Evolutionary conservation across 1,140 invertebrate species (phyloP), one percentile per base, ranked within the genome.

Genomic region (Lasioglossum albipes): DNA sequence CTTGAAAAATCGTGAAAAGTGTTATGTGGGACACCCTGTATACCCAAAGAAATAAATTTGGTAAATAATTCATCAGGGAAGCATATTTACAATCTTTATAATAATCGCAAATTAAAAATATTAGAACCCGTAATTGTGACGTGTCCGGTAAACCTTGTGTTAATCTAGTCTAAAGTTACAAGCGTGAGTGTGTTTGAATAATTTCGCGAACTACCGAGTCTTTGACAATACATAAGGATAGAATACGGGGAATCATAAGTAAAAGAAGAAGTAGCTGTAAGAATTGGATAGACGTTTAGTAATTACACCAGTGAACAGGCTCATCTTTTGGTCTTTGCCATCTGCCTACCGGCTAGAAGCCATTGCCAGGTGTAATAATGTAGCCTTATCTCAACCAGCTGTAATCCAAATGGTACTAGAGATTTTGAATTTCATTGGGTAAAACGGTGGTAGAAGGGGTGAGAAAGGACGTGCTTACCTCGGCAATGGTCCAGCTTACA

Each of bases 401-500:
- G 71, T 66, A 86, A 85, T 81, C 87, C 80, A 71, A 86, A 87
- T 87, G 83, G 78, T 79, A 81, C 85, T 77, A 79, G 84, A 87
- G 86, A 88, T 91, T 90, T 89, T 88, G 86, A 88, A 87, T 90
- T 90, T 89, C 84, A 66, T 79, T 79, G 77, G 77, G 49, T 49
- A 79, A 79, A 79, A 67, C 36, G 77, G 70, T 36, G 59, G 77
- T 59, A 10, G 76, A 27, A 64, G 42, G 10, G 59, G 45, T 31
- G 20, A 20, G 68, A 64, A 70, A n/a, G 16, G 49, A 49, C 36
- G 22, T 54, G 70, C 70, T 79, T 59, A 66, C 61, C 77, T 79
- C 77, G 77, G 77, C 77, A 79, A 79, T 59, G 61, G 77, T 79
- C 77, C 77, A 79, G 77, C 70, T 67, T 57, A 36, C 31, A 45